Conservation (phyloP, 2,888 invertebrate genomes). For the Hemaris fuciformis region DNA sequence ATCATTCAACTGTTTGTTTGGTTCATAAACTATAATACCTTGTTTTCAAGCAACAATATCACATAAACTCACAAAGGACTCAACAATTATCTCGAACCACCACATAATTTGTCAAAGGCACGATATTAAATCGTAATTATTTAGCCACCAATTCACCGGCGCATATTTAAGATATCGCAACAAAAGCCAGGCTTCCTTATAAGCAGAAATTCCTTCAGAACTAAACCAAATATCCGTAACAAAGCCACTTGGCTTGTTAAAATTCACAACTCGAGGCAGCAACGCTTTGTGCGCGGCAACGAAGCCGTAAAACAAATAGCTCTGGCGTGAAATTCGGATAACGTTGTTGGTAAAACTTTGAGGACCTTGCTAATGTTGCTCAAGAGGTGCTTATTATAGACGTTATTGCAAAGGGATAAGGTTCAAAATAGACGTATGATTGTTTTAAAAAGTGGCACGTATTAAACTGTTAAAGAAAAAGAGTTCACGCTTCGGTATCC, state of each 20-base stretch:
- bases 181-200: slow-evolving; percentile 20
- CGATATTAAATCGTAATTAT: slow-evolving; percentile 18
- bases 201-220: slow-evolving; percentile 37
- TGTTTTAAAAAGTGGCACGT: not conserved
- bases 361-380: slow-evolving; percentile 15
- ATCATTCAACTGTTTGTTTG: not conserved
- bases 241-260: slow-evolving; percentile 65
- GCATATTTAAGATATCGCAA: slow-evolving; percentile 16
- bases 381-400: not conserved
- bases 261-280: slow-evolving; percentile 59
- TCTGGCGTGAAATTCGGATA: slow-evolving; percentile 71
- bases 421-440: not conserved
- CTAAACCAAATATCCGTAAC: slow-evolving; percentile 45
- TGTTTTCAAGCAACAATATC: not conserved
- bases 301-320: slow-evolving; percentile 67
- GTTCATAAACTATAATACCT: not conserved
- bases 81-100: not conserved
- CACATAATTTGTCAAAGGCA: slow-evolving; percentile 21
- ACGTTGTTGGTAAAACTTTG: slow-evolving; percentile 52
- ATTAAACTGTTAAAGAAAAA: slow-evolving; percentile 23
- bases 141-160: slow-evolving; percentile 7
- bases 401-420: slow-evolving; percentile 18
- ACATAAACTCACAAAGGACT: not conserved
- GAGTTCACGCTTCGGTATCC: slow-evolving; percentile 58
- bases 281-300: slow-evolving; percentile 51